Conservation (phyloP, 2,797 vertebrate genomes). For the Sylvilagus floridanus region DNA sequence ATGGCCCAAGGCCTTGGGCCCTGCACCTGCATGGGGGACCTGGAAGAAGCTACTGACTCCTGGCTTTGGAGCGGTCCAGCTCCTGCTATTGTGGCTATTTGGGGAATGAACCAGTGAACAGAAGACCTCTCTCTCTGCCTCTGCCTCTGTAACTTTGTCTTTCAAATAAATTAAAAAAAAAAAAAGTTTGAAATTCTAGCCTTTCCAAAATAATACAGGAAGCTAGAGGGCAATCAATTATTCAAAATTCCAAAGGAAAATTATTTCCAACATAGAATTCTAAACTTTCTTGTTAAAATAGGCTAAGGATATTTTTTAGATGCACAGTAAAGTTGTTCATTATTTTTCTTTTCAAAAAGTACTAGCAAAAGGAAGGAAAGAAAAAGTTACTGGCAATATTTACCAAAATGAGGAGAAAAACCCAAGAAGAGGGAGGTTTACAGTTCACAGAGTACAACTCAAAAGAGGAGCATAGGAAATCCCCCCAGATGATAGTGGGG, state of each 20-base stretch:
- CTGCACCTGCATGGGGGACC: no score
- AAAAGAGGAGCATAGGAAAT: neutral
- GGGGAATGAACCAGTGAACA: no score
- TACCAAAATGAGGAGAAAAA: neutral
- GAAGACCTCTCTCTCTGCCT: no score
- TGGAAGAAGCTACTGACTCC: no score
- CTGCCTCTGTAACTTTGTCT: no score
- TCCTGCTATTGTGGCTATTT: no score
- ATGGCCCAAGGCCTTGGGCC: no score
- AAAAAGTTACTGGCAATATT: constrained; percentile 36
- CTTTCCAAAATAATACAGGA: neutral
- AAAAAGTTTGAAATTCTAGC: neutral
- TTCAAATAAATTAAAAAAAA: no score
- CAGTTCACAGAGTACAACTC: neutral
- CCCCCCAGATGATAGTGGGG: neutral
- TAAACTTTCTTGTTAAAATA: neutral
- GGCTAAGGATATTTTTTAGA: neutral
- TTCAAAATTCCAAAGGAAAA: neutral
- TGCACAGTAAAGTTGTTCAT: neutral
- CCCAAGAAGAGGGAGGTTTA: neutral
- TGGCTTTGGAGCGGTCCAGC: no score
- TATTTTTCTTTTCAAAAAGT: neutral
- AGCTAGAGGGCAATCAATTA: constrained; percentile 21
- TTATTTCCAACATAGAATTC: constrained; percentile 2
- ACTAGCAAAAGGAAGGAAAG: no score